A percentile compares a stretch with the other conserved stretches of the same genome.
These are phyloP conservation scores for Neopipo cinnamomea DNA, from an alignment of 2,113 vertebrate species.

Conservation along the genomic window DNA sequence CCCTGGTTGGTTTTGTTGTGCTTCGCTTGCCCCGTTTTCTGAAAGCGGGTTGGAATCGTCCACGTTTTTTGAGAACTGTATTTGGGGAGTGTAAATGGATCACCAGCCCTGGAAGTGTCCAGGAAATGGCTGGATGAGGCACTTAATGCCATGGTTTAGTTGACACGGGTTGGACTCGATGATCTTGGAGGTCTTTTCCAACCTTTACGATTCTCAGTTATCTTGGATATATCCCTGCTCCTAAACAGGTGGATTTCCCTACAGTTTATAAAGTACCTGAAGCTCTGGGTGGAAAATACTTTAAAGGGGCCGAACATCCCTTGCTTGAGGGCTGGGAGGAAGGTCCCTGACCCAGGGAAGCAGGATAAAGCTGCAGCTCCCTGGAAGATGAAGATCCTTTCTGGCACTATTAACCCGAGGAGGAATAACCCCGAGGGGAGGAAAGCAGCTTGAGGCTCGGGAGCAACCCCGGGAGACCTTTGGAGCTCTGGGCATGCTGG, in stretches of 20 bases:
- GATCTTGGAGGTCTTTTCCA: background rate
- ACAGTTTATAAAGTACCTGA: background rate
- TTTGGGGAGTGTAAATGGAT: too few species aligned
- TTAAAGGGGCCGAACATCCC: background rate
- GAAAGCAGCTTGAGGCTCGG: background rate
- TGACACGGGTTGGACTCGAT: rapidly evolving
- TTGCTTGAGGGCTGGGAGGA: background rate
- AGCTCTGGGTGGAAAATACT: background rate
- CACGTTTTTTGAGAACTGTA: background rate
- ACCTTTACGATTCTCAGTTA: background rate
- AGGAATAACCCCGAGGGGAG: background rate
- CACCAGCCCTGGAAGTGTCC: background rate
- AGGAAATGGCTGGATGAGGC: background rate
- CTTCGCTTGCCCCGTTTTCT: background rate
- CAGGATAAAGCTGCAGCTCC: background rate
- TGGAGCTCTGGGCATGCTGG: background rate
- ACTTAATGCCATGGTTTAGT: background rate
- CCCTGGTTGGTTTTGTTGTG: background rate
- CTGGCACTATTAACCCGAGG: background rate
- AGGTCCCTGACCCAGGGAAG: background rate
- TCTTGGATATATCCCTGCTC: background rate
- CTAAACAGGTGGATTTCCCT: background rate
- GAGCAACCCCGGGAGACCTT: background rate
- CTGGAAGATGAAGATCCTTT: background rate
- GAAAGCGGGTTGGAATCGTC: background rate